These are phyloP conservation scores for Heliconius congener DNA, from an alignment of 1,140 invertebrate species.

Conservation along the genomic window DNA sequence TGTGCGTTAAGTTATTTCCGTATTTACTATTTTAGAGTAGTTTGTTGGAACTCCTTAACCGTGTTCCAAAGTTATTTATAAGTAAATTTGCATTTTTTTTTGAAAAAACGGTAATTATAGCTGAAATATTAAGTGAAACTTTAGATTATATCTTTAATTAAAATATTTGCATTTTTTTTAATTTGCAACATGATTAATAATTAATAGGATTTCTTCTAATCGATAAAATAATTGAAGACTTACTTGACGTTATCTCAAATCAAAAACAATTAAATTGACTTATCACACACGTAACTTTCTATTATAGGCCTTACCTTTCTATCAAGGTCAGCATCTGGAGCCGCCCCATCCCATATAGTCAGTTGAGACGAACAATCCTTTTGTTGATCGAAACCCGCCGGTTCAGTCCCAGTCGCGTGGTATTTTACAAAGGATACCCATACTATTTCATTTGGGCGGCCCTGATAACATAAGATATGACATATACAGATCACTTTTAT, in stretches of 20 bases:
- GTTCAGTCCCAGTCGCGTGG: slow-evolving; percentile 85
- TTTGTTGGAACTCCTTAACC: not conserved
- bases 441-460: slow-evolving; percentile 88
- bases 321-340: slow-evolving; percentile 73
- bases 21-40: slow-evolving; percentile 49
- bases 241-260: too few relatives aligned
- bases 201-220: too few relatives aligned
- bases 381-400: slow-evolving; percentile 84
- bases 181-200: too few relatives aligned
- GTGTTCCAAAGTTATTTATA: not conserved
- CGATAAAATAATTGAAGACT: too few relatives aligned
- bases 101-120: too few relatives aligned
- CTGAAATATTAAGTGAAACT: too few relatives aligned
- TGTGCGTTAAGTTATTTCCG: slow-evolving; percentile 52
- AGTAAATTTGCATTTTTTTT: too few relatives aligned
- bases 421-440: slow-evolving; percentile 93
- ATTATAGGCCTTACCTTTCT: slow-evolving; percentile 62
- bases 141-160: too few relatives aligned
- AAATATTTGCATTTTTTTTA: too few relatives aligned
- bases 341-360: slow-evolving; percentile 88
- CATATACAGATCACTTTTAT: too few relatives aligned
- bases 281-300: not conserved
- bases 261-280: too few relatives aligned
- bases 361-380: slow-evolving; percentile 88
- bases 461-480: slow-evolving; percentile 66